Evolutionary conservation across 2,888 invertebrate genomes (phyloP).

Genomic region (Scaptomyza reducta): DNA sequence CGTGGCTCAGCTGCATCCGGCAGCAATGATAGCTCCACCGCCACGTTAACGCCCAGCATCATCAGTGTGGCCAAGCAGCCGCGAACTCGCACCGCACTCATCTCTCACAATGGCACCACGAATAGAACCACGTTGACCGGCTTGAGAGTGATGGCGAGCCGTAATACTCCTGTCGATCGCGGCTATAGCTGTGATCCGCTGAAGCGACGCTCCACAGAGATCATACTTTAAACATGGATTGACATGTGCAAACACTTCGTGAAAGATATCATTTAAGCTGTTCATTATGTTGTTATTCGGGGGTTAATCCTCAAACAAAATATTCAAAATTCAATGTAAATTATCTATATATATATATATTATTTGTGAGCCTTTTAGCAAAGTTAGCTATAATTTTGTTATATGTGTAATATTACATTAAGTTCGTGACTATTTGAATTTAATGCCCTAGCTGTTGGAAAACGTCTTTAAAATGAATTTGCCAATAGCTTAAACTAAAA

Average conservation of each 20-base stretch:
- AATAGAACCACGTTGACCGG: conserved; percentile 56
- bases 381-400: conserved; percentile 41
- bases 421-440: conserved; percentile 58
- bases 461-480: neutral
- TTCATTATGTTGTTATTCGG: conserved; percentile 75
- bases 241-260: conserved; percentile 26
- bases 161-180: conserved; percentile 46
- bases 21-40: conserved; percentile 82
- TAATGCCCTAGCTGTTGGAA: conserved; percentile 25
- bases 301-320: conserved; percentile 49
- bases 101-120: conserved; percentile 71
- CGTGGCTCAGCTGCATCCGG: conserved; percentile 45
- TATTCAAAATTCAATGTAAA: conserved; percentile 42
- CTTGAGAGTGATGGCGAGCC: conserved; percentile 43
- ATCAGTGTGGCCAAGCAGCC: conserved; percentile 80
- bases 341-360: conserved; percentile 27
- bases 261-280: conserved; percentile 47
- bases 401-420: conserved; percentile 54
- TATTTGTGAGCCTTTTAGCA: conserved; percentile 16
- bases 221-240: conserved; percentile 77
- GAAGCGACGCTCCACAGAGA: conserved; percentile 82
- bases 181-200: conserved; percentile 81
- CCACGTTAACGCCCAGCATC: conserved; percentile 80
- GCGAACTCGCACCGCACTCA: conserved; percentile 60
- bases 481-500: conserved; percentile 18